Conservation (phyloP, 2,113 vertebrate species). For the Macquaria australasica region DNA sequence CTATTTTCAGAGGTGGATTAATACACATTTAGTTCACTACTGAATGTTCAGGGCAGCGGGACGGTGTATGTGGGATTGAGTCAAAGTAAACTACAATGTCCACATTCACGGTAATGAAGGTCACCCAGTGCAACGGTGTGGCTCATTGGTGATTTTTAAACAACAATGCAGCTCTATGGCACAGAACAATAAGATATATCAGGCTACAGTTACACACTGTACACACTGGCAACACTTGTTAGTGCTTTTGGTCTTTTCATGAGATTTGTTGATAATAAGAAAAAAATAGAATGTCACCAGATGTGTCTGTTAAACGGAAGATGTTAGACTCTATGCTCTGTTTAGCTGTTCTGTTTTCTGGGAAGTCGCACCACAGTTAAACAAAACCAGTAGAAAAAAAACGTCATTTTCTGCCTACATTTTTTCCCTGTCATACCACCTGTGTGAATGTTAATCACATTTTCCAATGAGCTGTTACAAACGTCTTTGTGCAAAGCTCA, state of each 20-base stretch:
- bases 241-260: not conserved
- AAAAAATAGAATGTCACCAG: not conserved
- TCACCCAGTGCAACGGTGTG: not conserved
- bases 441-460: slow-evolving; percentile 11
- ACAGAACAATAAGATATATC: not conserved
- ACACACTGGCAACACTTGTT: not conserved
- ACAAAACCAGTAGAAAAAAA: not conserved
- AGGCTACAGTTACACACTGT: not conserved
- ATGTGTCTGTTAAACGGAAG: not conserved
- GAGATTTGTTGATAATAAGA: not conserved
- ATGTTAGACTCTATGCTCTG: not conserved
- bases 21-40: not conserved
- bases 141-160: not conserved
- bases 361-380: not conserved
- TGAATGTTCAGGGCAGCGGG: not conserved
- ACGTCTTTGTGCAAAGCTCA: slow-evolving; percentile 8
- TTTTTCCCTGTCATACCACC: slow-evolving; percentile 20
- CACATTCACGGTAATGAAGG: not conserved
- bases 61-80: not conserved
- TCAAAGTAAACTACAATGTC: not conserved
- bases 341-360: not conserved
- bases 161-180: not conserved
- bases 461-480: slow-evolving; percentile 20
- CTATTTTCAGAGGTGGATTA: not conserved
- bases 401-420: not conserved